phyloP scores from a whole-genome alignment of 1,140 invertebrate genomes.

The Drosophila punjabiensis region DNA sequence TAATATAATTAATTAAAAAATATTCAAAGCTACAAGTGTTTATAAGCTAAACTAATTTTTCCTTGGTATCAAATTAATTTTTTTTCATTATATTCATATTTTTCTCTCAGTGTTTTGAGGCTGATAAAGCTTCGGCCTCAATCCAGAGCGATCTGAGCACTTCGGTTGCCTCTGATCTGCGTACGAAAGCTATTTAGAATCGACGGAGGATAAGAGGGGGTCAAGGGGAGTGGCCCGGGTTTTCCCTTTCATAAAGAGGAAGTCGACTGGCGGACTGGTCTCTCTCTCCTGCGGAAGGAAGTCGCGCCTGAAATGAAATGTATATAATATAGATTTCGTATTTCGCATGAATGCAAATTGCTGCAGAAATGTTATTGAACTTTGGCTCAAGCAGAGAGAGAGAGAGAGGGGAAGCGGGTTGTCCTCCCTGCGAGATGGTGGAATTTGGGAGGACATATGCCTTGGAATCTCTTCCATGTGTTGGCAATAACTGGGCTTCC shows the following conservation, averaged over 20 bases:
- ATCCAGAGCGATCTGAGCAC: conserved; percentile 7
- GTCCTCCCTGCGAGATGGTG: too few species aligned
- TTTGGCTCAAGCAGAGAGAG: conserved; percentile 10
- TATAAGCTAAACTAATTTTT: too few species aligned
- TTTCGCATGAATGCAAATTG: conserved; percentile 57
- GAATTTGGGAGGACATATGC: conserved; percentile 37
- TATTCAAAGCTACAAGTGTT: too few species aligned
- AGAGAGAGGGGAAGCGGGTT: background rate
- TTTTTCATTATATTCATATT: too few species aligned
- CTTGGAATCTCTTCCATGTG: conserved; percentile 62
- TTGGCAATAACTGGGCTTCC: conserved; percentile 62
- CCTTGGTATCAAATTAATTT: too few species aligned
- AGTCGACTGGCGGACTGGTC: conserved; percentile 23
- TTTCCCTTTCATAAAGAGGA: conserved; percentile 49
- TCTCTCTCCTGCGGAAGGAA: conserved; percentile 63
- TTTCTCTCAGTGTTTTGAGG: background rate
- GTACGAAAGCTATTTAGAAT: conserved; percentile 29
- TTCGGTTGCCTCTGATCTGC: conserved; percentile 33
- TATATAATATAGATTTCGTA: background rate
- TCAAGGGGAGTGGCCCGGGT: conserved; percentile 10
- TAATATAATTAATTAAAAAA: too few species aligned
- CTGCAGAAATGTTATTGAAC: conserved; percentile 70
- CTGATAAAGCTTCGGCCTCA: conserved; percentile 11
- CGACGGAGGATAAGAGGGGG: background rate
- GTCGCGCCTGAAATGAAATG: conserved; percentile 43